Evolutionary conservation across 2,797 vertebrate genomes (phyloP).

Genomic region (Ctenopoma kingsleyae): DNA sequence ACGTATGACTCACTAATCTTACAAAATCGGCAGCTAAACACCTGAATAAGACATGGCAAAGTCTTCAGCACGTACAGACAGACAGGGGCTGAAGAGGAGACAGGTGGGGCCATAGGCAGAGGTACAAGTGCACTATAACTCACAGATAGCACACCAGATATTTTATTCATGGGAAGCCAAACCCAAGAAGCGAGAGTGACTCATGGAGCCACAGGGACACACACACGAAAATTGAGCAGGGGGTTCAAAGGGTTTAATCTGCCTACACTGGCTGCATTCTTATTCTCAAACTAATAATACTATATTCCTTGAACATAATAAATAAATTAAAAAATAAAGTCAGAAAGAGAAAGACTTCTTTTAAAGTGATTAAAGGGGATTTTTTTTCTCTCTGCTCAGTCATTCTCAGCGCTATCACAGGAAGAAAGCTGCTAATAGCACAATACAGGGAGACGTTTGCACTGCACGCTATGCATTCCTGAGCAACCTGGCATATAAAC

Average conservation of each 20-base stretch:
- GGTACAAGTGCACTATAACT: constrained; percentile 60
- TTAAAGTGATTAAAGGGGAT: constrained; percentile 31
- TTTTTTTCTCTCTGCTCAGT: constrained; percentile 19
- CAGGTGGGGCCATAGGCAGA: constrained; percentile 38
- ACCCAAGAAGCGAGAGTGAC: constrained; percentile 69
- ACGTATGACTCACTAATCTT: constrained; percentile 34
- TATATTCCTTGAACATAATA: not conserved
- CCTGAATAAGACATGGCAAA: constrained; percentile 17
- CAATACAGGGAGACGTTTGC: constrained; percentile 52
- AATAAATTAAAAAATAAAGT: constrained; percentile 51
- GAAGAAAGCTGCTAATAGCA: constrained; percentile 47
- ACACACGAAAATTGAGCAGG: constrained; percentile 12
- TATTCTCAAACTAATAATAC: constrained; percentile 49
- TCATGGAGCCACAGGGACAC: constrained; percentile 66
- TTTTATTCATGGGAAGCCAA: constrained; percentile 82
- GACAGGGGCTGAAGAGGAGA: constrained; percentile 28
- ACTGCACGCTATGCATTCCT: constrained; percentile 70
- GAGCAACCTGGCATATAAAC: constrained; percentile 57
- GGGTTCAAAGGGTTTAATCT: constrained; percentile 70
- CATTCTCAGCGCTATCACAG: constrained; percentile 23
- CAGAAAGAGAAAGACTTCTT: constrained; percentile 29
- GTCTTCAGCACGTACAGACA: constrained; percentile 15
- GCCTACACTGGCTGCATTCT: constrained; percentile 47
- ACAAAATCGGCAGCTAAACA: constrained; percentile 20
- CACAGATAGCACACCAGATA: constrained; percentile 74